A percentile compares a stretch with the other conserved stretches of the same genome.
Evolutionary conservation across 1,140 invertebrate genomes (phyloP).

Genomic region (Lepidurus couesii): DNA sequence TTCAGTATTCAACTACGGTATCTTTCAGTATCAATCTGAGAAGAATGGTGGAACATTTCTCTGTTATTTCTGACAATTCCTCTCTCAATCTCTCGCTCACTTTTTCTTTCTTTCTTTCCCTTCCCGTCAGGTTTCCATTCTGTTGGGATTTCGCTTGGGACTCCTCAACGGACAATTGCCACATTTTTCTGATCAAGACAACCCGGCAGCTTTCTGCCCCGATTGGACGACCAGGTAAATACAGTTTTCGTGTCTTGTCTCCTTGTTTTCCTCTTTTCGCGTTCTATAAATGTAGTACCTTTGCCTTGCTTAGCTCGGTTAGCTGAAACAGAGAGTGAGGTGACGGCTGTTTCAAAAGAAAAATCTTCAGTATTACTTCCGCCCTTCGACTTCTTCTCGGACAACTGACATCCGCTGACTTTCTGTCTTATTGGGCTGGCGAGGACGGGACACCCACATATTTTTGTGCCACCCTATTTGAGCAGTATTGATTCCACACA

Average conservation of each 20-base stretch:
- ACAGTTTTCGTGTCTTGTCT: background rate
- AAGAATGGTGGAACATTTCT: background rate
- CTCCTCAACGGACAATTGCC: constrained; percentile 68
- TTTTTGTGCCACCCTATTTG: background rate
- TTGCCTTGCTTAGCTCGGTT: background rate
- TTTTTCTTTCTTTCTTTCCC: background rate
- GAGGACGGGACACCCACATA: background rate
- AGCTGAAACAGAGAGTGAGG: too few relatives aligned
- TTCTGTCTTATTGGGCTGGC: background rate
- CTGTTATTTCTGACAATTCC: constrained; percentile 7
- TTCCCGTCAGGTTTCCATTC: constrained; percentile 50
- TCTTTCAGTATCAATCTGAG: background rate
- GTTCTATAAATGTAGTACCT: background rate
- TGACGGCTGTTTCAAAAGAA: background rate
- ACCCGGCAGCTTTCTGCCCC: constrained; percentile 71
- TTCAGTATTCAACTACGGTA: background rate
- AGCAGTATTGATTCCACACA: background rate
- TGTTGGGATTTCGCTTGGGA: constrained; percentile 58
- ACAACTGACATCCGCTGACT: background rate
- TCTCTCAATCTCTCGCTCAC: too few relatives aligned
- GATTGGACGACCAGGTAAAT: constrained; percentile 59
- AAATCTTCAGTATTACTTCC: background rate
- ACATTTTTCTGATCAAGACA: constrained; percentile 74
- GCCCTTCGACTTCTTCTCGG: background rate
- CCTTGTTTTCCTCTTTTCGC: background rate